Conservation (phyloP, 2,797 vertebrate species). For the Peromyscus nudipes region DNA sequence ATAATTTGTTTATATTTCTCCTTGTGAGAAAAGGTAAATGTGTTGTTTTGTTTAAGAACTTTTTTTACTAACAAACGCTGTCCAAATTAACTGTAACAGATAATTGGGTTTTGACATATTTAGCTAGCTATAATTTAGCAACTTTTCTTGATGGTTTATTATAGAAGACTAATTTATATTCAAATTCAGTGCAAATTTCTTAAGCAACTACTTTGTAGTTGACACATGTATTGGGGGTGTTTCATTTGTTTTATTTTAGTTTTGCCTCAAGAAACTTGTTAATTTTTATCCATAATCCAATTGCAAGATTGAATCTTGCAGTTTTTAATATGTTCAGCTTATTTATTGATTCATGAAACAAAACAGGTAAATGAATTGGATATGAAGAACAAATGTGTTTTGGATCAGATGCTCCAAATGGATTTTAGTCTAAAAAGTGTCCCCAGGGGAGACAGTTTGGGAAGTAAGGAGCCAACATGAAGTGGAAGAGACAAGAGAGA, state of each 20-base stretch:
- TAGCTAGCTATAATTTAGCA: constrained; percentile 27
- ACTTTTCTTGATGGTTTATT: constrained; percentile 59
- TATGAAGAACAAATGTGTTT: constrained; percentile 59
- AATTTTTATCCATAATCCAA: constrained; percentile 40
- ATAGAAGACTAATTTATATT: constrained; percentile 54
- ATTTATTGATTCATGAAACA: constrained; percentile 71
- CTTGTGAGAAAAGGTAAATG: not conserved
- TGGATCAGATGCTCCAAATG: not conserved
- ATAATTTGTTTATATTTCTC: constrained; percentile 56
- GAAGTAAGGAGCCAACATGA: not conserved
- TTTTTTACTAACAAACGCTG: constrained; percentile 59
- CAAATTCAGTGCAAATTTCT: constrained; percentile 48
- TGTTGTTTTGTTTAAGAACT: not conserved
- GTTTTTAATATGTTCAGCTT: constrained; percentile 59
- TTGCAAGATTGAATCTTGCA: constrained; percentile 73
- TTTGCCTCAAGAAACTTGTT: constrained; percentile 12
- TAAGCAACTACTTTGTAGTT: constrained; percentile 47
- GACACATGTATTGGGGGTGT: not conserved
- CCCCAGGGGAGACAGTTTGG: not conserved
- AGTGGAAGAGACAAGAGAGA: not conserved
- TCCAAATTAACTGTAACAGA: constrained; percentile 35
- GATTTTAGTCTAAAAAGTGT: constrained; percentile 56
- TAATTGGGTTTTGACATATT: constrained; percentile 52
- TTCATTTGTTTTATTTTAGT: constrained; percentile 46
- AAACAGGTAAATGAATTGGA: constrained; percentile 68